Conservation (phyloP, 2,797 vertebrate species). For the Ctenosaura bakeri region DNA sequence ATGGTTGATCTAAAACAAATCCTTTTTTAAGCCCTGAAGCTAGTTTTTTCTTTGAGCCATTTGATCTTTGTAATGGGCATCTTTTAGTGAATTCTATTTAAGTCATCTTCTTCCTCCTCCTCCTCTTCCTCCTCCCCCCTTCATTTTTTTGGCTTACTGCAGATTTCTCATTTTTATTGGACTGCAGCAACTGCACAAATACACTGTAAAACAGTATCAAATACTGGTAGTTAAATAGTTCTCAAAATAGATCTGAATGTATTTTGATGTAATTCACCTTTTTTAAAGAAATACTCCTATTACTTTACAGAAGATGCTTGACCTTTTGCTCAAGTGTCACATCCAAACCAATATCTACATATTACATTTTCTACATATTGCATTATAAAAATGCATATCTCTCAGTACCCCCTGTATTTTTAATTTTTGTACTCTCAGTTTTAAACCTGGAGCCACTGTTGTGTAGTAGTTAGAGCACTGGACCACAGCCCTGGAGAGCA, state of each 20-base stretch:
- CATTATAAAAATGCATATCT: not conserved
- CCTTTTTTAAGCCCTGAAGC: slow-evolving; percentile 22
- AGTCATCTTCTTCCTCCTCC: not conserved
- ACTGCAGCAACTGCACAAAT: slow-evolving; percentile 34
- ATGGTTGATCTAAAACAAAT: slow-evolving; percentile 5
- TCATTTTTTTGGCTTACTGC: not conserved
- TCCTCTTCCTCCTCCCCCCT: not conserved
- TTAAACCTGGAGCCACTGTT: no score
- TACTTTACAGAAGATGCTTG: not conserved
- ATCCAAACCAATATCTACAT: not conserved
- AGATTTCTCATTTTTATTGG: slow-evolving; percentile 35
- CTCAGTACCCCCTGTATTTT: not conserved
- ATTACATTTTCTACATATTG: not conserved
- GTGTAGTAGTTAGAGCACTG: no score
- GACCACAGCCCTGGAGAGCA: no score
- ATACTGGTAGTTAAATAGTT: slow-evolving; percentile 23
- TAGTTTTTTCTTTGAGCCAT: slow-evolving; percentile 1
- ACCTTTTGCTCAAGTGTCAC: slow-evolving; percentile 11
- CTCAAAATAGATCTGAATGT: slow-evolving; percentile 26
- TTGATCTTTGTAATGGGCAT: slow-evolving; percentile 17
- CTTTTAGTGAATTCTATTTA: not conserved
- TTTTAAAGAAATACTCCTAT: not conserved
- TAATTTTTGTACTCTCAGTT: not conserved
- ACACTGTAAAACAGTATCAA: slow-evolving; percentile 18
- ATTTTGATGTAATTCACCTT: slow-evolving; percentile 3